Conservation (phyloP, 2,797 vertebrate genomes). For the Lagocephalus sceleratus region DNA sequence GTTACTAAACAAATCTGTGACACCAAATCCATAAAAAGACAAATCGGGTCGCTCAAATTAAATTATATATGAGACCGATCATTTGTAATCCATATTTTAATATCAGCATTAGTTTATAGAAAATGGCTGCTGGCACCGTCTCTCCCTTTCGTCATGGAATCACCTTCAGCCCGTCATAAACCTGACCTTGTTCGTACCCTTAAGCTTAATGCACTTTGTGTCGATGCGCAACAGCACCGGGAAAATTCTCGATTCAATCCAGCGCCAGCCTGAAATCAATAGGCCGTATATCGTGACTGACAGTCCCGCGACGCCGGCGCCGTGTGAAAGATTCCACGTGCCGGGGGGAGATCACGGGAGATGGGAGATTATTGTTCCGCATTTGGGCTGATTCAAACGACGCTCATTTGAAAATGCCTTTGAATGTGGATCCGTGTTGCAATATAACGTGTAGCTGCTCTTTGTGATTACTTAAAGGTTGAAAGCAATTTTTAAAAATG, state of each 20-base stretch:
- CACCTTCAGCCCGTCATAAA: slow-evolving; percentile 32
- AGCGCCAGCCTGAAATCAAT: slow-evolving; percentile 34
- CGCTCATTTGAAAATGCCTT: no score
- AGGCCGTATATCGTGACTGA: slow-evolving; percentile 24
- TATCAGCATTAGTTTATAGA: neutral
- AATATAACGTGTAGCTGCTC: no score
- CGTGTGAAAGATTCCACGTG: neutral
- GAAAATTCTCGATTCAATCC: slow-evolving; percentile 33
- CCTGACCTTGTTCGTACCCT: slow-evolving; percentile 13
- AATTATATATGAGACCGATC: no score
- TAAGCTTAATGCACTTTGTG: slow-evolving; percentile 17
- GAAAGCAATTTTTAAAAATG: no score
- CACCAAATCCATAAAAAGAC: no score
- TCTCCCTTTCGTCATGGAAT: slow-evolving; percentile 10
- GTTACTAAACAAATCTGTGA: no score
- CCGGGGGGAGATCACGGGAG: neutral
- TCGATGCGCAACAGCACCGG: slow-evolving; percentile 18
- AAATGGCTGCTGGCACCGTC: neutral
- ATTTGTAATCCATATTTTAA: no score
- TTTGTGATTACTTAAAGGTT: no score
- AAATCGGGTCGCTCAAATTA: no score
- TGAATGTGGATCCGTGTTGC: no score
- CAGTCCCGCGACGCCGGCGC: slow-evolving; percentile 3
- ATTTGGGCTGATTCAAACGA: no score
- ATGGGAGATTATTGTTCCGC: no score